Base-by-base conservation (phyloP, 2,113 vertebrate genomes). In the Petrocephalus zakoni region DNA sequence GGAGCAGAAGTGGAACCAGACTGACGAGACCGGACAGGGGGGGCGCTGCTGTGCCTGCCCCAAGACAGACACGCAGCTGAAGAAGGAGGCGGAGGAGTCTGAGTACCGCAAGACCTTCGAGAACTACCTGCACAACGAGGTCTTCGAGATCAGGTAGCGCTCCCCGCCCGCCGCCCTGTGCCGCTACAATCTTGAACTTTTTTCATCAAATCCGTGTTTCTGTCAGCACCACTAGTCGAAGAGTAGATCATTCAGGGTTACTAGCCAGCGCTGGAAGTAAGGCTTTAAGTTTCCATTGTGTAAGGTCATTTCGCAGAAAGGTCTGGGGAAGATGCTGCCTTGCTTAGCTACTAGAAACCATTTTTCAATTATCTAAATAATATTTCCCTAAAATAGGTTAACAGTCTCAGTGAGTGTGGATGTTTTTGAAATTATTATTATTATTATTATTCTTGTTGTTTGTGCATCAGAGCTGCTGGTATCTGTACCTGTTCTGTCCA, bases 71-170 rank as follows among this genome's bases (percentile, higher is more conserved):
- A 94, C 93, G 0, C 97, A 99, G 89, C 97, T 99, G 10, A 97
- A 98, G 85, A 98, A 97, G 92, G 98, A 99, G 91, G 95, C 96
- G n/a, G 97, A 97, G 81, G 98, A 99, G 90, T 96, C 96, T 0
- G 96, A 97, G 0, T 99, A 98, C 91, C 93, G 96, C 93, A 99
- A 99, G 94, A 97, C 95, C 0, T 99, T 99, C 0, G 98, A 99
- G 94, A 97, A 99, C 90, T 99, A 99, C 88, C 97, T 99, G 47
- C 98, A 99, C 95, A 99, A 99, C 0, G 97, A 97, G 91, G 97
- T 99, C 0, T 99, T 99, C 11, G 96, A 97, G 72, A 97, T 95
- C 94, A 98, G 97, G 98, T 99, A 91, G 0, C 0, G 5, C 2
- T 2, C 34, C 0, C 13, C 6, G 0, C 68, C 0, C 11, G 13